A percentile compares a stretch with the other conserved stretches of the same genome.
Conservation (phyloP, 2,113 vertebrate species). For the Chaetura pelagica region DNA sequence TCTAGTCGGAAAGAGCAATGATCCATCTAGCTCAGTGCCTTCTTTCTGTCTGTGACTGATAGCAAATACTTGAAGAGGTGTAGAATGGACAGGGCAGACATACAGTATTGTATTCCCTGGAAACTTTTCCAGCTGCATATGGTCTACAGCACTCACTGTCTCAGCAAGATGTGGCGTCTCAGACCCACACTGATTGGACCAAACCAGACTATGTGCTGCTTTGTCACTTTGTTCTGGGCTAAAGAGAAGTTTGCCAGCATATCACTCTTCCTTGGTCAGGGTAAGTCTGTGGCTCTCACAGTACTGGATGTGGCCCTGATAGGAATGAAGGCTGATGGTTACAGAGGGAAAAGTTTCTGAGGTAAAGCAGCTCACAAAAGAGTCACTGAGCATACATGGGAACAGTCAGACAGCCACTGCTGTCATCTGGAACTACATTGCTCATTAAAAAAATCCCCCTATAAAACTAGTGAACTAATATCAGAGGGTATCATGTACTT, state of each 20-base stretch:
- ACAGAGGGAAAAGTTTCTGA: not conserved
- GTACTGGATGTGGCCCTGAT: not conserved
- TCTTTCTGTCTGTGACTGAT: not conserved
- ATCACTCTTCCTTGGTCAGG: not conserved
- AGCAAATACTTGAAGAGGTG: not conserved
- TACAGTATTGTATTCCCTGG: not conserved
- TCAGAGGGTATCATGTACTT: not conserved
- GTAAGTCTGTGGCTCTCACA: fast-evolving
- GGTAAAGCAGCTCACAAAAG: not conserved
- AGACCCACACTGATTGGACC: not conserved
- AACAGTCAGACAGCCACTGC: not conserved
- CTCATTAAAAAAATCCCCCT: not conserved
- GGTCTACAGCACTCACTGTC: not conserved
- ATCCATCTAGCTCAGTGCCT: not conserved
- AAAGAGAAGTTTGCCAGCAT: not conserved
- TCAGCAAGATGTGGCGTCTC: not conserved
- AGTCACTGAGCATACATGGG: not conserved
- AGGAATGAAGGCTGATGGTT: not conserved
- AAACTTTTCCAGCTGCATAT: not conserved
- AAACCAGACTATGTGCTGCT: not conserved
- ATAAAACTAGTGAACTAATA: not conserved
- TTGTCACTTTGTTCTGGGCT: not conserved
- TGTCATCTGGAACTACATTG: not conserved
- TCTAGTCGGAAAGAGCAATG: not conserved
- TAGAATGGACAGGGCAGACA: not conserved